Conservation (phyloP, 92 coral and sea anemone species). For the Diadumene lineata region DNA sequence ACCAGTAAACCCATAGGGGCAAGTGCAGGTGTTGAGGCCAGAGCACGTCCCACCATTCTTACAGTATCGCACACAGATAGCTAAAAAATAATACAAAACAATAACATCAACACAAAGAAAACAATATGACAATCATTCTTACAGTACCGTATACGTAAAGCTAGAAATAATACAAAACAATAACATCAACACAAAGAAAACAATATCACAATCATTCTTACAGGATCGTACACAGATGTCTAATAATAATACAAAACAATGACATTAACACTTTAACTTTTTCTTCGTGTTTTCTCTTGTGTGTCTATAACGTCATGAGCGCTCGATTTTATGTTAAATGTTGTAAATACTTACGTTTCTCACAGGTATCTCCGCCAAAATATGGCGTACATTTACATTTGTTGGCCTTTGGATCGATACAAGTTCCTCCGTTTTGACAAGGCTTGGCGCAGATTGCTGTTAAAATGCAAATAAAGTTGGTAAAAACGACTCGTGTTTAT, state of each 20-base stretch:
- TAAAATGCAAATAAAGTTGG: no score
- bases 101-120: background rate
- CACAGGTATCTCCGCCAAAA: conserved; percentile 63
- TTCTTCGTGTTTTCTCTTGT: no score
- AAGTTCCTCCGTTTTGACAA: conserved; percentile 89
- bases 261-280: no score
- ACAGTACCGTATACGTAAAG: conserved; percentile 77
- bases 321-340: background rate
- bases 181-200: background rate
- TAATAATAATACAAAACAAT: background rate
- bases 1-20: conserved; percentile 76
- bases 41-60: conserved; percentile 89
- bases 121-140: conserved; percentile 64
- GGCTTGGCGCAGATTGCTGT: conserved; percentile 84
- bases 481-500: no score
- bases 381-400: conserved; percentile 65
- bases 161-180: conserved; percentile 32
- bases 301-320: no score
- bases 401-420: conserved; percentile 70
- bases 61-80: conserved; percentile 76
- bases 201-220: conserved; percentile 65
- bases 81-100: conserved; percentile 33
- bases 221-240: conserved; percentile 37
- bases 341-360: conserved; percentile 37
- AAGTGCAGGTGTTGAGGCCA: conserved; percentile 74